Evolutionary conservation across 53 echinoderm and acorn worm genomes (phyloP).

Genomic region (Apostichopus leukothele): DNA sequence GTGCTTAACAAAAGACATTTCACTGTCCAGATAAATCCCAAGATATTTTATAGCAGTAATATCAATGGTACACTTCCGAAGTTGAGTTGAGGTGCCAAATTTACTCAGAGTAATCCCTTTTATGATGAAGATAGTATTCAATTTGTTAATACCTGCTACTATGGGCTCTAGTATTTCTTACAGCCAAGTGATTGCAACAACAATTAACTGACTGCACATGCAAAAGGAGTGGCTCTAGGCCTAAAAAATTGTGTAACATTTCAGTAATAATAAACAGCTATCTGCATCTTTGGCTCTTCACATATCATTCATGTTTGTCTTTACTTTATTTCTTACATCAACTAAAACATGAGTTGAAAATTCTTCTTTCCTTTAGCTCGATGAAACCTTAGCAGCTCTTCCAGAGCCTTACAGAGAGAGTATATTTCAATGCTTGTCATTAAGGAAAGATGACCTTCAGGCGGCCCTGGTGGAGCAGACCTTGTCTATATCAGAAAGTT

Average conservation of each 20-base stretch:
- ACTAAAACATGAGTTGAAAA: neutral
- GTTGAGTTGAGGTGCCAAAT: conserved; percentile 12
- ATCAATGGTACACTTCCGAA: conserved; percentile 9
- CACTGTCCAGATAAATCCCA: neutral
- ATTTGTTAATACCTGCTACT: too few species aligned
- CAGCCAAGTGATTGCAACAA: too few species aligned
- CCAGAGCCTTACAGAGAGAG: conserved; percentile 56
- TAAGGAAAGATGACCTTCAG: conserved; percentile 68
- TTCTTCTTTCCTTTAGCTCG: conserved; percentile 55
- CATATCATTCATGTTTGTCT: too few species aligned
- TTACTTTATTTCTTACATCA: too few species aligned
- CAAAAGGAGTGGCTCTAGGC: too few species aligned
- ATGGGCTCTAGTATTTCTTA: too few species aligned
- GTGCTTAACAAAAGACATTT: neutral
- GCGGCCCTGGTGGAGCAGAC: conserved; percentile 63
- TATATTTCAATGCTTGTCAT: conserved; percentile 67
- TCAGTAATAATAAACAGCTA: too few species aligned
- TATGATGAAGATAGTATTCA: too few species aligned
- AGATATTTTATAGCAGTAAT: conserved; percentile 10
- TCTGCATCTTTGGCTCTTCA: too few species aligned
- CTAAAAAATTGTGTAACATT: too few species aligned
- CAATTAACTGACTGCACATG: too few species aligned
- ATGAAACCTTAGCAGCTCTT: conserved; percentile 52
- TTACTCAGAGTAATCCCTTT: neutral
- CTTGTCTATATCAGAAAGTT: conserved; percentile 80